phyloP scores from a whole-genome alignment of 64 coral and sea anemone species.

The Astreopora myriophthalma region DNA sequence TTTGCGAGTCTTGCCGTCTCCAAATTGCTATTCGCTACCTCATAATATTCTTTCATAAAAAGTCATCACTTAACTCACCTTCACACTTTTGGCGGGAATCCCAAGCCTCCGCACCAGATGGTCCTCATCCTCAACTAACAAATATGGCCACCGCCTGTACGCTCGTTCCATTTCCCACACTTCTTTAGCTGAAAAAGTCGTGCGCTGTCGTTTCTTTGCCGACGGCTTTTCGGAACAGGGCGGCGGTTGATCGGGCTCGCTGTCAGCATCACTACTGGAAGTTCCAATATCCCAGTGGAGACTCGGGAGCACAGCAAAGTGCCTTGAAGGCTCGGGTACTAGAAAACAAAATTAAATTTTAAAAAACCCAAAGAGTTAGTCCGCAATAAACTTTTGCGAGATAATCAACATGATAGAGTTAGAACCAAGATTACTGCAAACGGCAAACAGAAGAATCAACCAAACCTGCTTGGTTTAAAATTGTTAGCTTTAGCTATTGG shows the following conservation, averaged over 20 bases:
- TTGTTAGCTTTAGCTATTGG: too few species aligned
- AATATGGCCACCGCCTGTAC: not conserved
- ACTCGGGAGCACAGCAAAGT: not conserved
- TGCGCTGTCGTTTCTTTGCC: conserved; percentile 17
- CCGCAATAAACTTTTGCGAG: too few species aligned
- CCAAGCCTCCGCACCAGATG: not conserved
- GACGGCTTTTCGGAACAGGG: not conserved
- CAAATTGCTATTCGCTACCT: too few species aligned
- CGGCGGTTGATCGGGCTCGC: not conserved
- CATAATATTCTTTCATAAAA: not conserved
- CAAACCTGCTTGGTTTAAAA: too few species aligned
- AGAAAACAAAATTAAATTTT: not conserved
- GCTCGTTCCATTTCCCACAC: conserved; percentile 4
- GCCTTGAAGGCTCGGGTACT: not conserved
- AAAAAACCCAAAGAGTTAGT: not conserved
- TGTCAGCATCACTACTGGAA: not conserved
- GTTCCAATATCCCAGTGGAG: not conserved
- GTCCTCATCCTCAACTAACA: not conserved
- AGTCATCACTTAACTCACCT: not conserved
- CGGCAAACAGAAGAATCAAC: too few species aligned
- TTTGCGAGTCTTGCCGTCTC: too few species aligned
- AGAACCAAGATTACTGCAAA: too few species aligned
- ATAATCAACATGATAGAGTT: too few species aligned
- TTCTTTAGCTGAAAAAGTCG: not conserved
- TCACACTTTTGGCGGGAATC: not conserved